Evolutionary conservation across 1,140 invertebrate species (phyloP), one percentile per base, ranked within the genome.

Genomic region (Calephelis nemesis): DNA sequence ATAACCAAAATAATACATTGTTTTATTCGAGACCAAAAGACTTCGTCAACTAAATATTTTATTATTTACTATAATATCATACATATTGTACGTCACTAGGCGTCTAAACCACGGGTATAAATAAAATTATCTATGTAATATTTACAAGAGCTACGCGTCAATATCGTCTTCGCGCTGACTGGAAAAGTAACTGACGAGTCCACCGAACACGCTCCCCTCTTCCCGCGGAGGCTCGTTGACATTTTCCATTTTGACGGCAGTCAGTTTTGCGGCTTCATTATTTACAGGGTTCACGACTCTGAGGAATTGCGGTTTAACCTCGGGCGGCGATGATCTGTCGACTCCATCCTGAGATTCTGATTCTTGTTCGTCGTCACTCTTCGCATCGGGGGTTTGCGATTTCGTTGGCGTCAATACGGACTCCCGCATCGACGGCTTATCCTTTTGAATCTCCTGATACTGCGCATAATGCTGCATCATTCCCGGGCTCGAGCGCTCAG

Each of bases 101-200:
- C 77, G 70, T 64, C 75, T 70, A 74, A 40, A 62, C 78, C 69
- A 62, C 62, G 72, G 70, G 79, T 78, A 84, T 87, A 87, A 84
- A 88, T 87, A 90, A 80, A 85, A 83, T 87, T 83, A 82, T 85
- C 83, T 87, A 85, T 87, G 62, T 76, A 63, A 71, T 87, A 87
- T 87, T 69, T 88, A 87, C 85, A 87, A 47, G 58, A 48, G 52
- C 76, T 83, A 88, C 70, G 81, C 81, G 84, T 90, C 85, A 11
- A 88, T 68, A 84, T 96, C 95, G 85, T 96, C 96, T 81, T 96
- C 95, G 70, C 94, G 93, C 87, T 97, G 96, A 88, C 96, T 96
- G 69, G 96, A 97, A 90, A 97, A 97, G 87, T 97, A 97, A 69
- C 96, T 97, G n/a, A 97, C 96, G 68, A 97, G 92, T 12, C 96